phyloP scores from a whole-genome alignment of 2,888 invertebrate species.

The Epiblema foenella region DNA sequence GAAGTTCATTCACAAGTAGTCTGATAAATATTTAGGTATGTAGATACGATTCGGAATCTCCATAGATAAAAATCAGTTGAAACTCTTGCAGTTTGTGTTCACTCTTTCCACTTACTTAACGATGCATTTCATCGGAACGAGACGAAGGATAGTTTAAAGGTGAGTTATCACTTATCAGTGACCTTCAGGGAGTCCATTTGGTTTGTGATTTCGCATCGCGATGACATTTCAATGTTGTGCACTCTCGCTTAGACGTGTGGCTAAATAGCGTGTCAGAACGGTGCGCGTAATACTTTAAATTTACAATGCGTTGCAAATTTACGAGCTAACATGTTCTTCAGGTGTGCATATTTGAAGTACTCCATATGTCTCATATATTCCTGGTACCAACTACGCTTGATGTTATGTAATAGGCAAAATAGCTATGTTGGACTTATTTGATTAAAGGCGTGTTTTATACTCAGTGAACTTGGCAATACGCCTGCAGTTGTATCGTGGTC shows the following conservation, averaged over 20 bases:
- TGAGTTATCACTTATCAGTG: too few relatives aligned
- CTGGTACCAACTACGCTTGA: conserved; percentile 21
- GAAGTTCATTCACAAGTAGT: neutral
- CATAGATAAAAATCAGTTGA: neutral
- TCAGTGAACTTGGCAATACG: too few relatives aligned
- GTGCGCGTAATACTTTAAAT: neutral
- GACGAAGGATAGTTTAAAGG: neutral
- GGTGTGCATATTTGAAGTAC: too few relatives aligned
- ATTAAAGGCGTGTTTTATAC: too few relatives aligned
- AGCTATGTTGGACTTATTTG: too few relatives aligned
- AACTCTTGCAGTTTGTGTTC: neutral
- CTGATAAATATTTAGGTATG: neutral
- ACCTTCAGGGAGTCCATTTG: neutral
- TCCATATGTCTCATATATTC: neutral
- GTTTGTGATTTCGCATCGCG: neutral
- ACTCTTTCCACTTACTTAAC: neutral
- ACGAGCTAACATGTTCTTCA: neutral
- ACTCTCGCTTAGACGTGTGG: neutral
- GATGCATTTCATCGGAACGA: conserved; percentile 2
- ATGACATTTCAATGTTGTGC: neutral
- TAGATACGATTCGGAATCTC: too few relatives aligned
- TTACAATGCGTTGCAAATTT: neutral
- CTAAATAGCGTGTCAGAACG: neutral
- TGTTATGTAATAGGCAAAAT: neutral
- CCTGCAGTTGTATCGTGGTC: too few relatives aligned